Evolutionary conservation across 2,113 vertebrate species (phyloP), one percentile per base, ranked within the genome.

Genomic region (Nothoprocta pentlandii): DNA sequence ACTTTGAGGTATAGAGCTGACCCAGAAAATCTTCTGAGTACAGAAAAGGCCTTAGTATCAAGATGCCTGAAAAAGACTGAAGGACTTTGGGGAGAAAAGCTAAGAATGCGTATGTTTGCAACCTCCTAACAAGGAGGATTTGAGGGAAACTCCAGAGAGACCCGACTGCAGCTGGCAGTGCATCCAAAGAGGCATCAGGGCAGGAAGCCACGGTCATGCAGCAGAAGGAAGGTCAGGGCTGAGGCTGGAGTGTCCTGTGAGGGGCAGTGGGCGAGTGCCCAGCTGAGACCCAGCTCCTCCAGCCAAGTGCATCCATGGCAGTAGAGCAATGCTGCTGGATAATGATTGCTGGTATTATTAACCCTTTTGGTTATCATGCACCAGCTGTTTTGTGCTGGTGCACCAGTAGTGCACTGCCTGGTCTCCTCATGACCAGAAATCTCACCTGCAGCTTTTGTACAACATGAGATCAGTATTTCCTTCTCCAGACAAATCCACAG

Each of bases 301-400:
- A 26, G 62, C 36, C 36, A 26, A 63, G 13, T 8, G 62, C 16
- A 9, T 5, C 15, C 42, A 9, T 19, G 8, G 42, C 36, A 79
- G 20, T 25, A 85, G 56, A 2, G 4, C 73, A 88, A 86, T 21
- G 36, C 21, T 63, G 39, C 25, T 39, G 62, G 61, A 23, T 63
- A 26, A 63, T 25, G n/a, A 80, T 21, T 66, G 4, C 10, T 2
- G 1, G 30, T 67, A 59, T n/a, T 92, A 90, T 86, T 46, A 77
- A 26, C 10, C 21, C 16, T 78, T 53, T 30, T 46, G 5, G 15
- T 66, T 53, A 68, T 39, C 66, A 44, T 0, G 0, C 4, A 20
- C 7, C 32, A 1, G 2, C 28, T 74, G 44, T 56, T 87, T 63
- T 25, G 22, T 36, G 36, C 62, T 41, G 61, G n/a, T n/a, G 28